Percentiles rank a stretch among this genome's conserved stretches.
Evolutionary conservation across 2,888 invertebrate species (phyloP).

Genomic region (Melitaea athalia): DNA sequence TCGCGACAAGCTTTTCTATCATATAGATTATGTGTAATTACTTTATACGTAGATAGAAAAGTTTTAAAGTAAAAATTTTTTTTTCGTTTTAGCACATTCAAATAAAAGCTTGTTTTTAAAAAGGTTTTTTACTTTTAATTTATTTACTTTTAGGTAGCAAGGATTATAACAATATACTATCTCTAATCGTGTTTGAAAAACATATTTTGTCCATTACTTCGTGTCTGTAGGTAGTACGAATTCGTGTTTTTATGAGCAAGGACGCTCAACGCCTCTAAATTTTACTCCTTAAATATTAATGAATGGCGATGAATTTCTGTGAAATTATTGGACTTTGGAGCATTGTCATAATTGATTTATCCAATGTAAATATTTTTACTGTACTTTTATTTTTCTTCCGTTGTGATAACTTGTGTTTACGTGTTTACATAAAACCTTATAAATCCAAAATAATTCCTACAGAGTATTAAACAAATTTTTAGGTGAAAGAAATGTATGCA

Average conservation of each 20-base stretch:
- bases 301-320: slow-evolving; percentile 26
- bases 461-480: no score
- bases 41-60: no score
- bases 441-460: no score
- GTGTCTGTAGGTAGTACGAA: slow-evolving; percentile 39
- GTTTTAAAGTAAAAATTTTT: no score
- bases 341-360: slow-evolving; percentile 12
- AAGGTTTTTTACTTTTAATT: no score
- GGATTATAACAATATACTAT: neutral
- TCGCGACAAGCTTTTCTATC: no score
- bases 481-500: no score
- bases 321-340: slow-evolving; percentile 14
- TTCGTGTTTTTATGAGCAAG: slow-evolving; percentile 39
- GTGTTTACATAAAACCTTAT: neutral
- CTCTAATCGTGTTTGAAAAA: slow-evolving; percentile 28
- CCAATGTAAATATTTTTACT: slow-evolving; percentile 8
- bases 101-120: no score
- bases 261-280: slow-evolving; percentile 30
- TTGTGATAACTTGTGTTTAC: neutral
- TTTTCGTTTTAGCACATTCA: no score
- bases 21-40: no score
- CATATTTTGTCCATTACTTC: slow-evolving; percentile 41
- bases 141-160: neutral
- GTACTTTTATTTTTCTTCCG: neutral
- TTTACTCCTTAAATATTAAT: slow-evolving; percentile 30